Evolutionary conservation across 2,888 invertebrate genomes (phyloP).

Genomic region (Agrochola lota): DNA sequence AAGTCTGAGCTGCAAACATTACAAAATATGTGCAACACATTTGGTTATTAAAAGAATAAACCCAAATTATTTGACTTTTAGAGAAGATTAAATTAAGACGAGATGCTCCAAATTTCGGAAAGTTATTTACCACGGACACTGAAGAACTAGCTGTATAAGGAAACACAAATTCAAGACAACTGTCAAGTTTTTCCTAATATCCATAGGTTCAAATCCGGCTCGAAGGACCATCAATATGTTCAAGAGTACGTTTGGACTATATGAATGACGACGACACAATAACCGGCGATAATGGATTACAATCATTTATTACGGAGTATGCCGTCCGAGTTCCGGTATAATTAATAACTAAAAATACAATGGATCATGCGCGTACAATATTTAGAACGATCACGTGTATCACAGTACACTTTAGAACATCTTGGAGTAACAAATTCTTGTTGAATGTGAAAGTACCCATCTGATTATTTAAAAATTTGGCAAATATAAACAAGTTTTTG

Average conservation of each 20-base stretch:
- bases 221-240: neutral
- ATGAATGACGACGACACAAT: neutral
- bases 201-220: neutral
- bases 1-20: slow-evolving; percentile 3
- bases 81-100: neutral
- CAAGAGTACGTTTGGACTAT: neutral
- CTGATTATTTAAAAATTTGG: neutral
- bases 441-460: too few species aligned
- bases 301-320: neutral
- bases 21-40: slow-evolving; percentile 21
- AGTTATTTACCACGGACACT: neutral
- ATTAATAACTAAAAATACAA: neutral
- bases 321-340: neutral
- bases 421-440: neutral
- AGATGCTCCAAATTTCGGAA: neutral
- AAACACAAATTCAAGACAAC: neutral
- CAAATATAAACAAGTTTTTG: neutral
- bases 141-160: neutral
- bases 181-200: neutral
- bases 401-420: neutral
- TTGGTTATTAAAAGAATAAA: slow-evolving; percentile 20
- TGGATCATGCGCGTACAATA: too few species aligned
- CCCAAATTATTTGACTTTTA: slow-evolving; percentile 4
- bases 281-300: too few species aligned
- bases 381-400: neutral